Base-by-base conservation (phyloP, 2,888 invertebrate species). In the Habrosyne pyritoides region DNA sequence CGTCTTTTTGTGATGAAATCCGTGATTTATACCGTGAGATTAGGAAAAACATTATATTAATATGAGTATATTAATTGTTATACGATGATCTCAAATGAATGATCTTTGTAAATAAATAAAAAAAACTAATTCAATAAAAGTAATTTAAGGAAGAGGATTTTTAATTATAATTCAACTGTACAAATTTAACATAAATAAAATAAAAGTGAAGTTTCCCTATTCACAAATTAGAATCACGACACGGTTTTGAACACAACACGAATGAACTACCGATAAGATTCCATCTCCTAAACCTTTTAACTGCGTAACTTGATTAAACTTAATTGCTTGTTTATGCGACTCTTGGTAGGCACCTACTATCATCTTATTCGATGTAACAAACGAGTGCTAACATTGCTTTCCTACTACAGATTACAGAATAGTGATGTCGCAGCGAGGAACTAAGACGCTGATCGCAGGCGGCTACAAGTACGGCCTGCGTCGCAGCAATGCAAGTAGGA, bases 381-480 rank as follows among this genome's bases (percentile, higher is more conserved):
- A 52, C 36, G 46, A 0, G 26, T n/a, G 8, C 36, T 10, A 51
- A 59, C 26, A 47, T 28, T 54, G 18, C 7, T 54, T 53, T 49
- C 18, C 53, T 48, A 24, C 36, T 60, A n/a, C 53, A 60, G 57
- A n/a, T 28, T 33, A 42, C 21, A 22, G 26, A 51, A 66, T 68
- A 52, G 55, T 68, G 36, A 52, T 56, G 7, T 57, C 73, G 0
- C 55, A 53, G 0, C 56, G 67, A 0, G 79, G 82, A 0, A 70
- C 60, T 2, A 50, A 61, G 47, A 69, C 75, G 55, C 63, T 81
- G 2, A 53, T 62, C 1, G 21, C 64, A 21, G 52, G 63, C 7
- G 75, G 69, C 0, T 58, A 63, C 46, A 64, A 58, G 42, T 75
- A 69, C 54, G 69, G 63, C 3, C 56, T 71, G 1, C 63, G 67